Evolutionary conservation across 2,113 vertebrate species (phyloP).

Genomic region (Corythaixoides concolor): DNA sequence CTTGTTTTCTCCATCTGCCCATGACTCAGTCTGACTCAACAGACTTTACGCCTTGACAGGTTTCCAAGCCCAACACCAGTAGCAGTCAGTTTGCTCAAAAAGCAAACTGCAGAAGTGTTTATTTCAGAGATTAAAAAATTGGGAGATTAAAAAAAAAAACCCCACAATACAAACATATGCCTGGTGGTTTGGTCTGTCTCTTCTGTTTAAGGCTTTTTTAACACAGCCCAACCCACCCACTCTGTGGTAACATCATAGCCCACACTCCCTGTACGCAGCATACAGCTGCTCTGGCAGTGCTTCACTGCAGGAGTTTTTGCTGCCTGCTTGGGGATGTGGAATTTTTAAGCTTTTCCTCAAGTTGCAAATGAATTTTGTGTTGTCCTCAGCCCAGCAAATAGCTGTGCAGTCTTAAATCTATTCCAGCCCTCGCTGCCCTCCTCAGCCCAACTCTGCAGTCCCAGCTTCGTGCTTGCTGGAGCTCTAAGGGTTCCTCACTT

Average conservation of each 20-base stretch:
- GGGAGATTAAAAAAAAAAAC: not conserved
- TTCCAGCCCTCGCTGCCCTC: not conserved
- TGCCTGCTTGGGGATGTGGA: not conserved
- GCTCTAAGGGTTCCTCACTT: not conserved
- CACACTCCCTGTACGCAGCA: not conserved
- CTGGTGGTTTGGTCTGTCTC: not conserved
- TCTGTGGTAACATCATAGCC: not conserved
- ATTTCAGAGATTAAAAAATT: not conserved
- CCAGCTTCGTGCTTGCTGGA: not conserved
- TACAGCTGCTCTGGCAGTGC: not conserved
- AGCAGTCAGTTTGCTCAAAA: not conserved
- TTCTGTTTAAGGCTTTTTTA: not conserved
- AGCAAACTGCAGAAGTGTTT: not conserved
- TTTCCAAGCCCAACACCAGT: not conserved
- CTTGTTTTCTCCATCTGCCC: not conserved
- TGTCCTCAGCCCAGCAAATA: not conserved
- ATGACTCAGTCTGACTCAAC: not conserved
- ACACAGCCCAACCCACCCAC: not conserved
- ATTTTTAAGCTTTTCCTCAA: not conserved
- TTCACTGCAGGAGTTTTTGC: not conserved
- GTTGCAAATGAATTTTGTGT: not conserved
- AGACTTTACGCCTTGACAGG: not conserved
- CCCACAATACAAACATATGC: not conserved
- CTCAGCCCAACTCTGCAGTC: not conserved
- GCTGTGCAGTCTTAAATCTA: not conserved